Evolutionary conservation across 2,113 vertebrate species (phyloP).

Genomic region (Osmerus mordax): DNA sequence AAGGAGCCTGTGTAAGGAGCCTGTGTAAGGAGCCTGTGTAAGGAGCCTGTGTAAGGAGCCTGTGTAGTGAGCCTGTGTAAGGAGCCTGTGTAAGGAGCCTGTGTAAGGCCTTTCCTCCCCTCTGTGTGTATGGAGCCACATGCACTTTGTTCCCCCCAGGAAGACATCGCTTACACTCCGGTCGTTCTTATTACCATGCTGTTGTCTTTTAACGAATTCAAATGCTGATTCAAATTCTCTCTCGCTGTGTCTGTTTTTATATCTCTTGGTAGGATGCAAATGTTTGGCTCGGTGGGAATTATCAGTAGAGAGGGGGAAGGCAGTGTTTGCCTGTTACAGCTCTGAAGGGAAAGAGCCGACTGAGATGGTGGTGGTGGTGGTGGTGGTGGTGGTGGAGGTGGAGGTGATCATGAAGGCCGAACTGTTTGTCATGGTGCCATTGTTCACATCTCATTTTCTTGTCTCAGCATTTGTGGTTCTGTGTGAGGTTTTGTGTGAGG

Average conservation of each 20-base stretch:
- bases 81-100: no score
- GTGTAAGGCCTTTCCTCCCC: no score
- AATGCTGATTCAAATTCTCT: slow-evolving; percentile 65
- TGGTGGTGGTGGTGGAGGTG: neutral
- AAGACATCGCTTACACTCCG: neutral
- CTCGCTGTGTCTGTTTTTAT: slow-evolving; percentile 51
- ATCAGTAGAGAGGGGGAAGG: slow-evolving; percentile 26
- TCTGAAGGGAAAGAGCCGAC: slow-evolving; percentile 7
- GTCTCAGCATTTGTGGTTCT: no score
- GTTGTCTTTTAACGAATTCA: slow-evolving; percentile 58
- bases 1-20: no score
- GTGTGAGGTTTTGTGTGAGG: no score
- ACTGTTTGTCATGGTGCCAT: neutral
- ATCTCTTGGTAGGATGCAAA: slow-evolving; percentile 67
- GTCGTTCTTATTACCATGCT: slow-evolving; percentile 28
- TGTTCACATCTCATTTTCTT: no score
- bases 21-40: no score
- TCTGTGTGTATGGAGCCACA: no score
- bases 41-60: no score
- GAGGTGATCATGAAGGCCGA: neutral
- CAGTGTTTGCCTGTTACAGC: slow-evolving; percentile 38
- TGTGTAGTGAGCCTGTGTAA: no score
- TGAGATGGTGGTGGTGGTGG: neutral
- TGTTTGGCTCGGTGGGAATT: slow-evolving; percentile 40
- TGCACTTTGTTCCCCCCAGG: no score